phyloP scores from a whole-genome alignment of 53 echinoderm and acorn worm species.

The Holothuria leucospilota region DNA sequence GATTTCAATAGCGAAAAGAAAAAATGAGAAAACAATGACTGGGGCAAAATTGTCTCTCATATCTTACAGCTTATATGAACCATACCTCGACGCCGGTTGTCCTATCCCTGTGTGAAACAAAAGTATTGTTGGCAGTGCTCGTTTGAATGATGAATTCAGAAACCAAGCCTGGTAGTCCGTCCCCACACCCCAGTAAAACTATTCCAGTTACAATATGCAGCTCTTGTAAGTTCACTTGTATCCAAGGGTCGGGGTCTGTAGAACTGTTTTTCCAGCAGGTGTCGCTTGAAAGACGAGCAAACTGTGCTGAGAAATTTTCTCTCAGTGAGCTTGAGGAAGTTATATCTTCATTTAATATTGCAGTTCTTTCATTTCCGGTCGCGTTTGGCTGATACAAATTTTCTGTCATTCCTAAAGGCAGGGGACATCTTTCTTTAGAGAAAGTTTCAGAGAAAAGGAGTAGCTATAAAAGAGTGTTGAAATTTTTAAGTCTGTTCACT shows the following conservation, averaged over 20 bases:
- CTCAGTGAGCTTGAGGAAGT: conserved; percentile 1
- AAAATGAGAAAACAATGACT: too few relatives aligned
- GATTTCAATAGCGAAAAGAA: too few relatives aligned
- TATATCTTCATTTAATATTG: conserved; percentile 18
- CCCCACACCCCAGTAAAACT: not conserved
- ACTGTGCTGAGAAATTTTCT: conserved; percentile 1
- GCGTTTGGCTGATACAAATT: not conserved
- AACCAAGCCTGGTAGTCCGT: not conserved
- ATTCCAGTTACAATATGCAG: conserved; percentile 23
- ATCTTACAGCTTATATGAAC: too few relatives aligned
- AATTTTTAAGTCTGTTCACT: too few relatives aligned
- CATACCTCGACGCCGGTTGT: conserved; percentile 6
- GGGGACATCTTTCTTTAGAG: conserved; percentile 2
- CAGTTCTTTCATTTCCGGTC: not conserved
- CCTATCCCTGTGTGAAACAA: not conserved
- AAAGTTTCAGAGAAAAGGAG: too few relatives aligned
- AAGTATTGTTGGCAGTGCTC: conserved; percentile 9
- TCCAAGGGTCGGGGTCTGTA: conserved; percentile 13
- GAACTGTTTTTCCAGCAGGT: conserved; percentile 31
- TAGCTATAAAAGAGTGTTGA: too few relatives aligned
- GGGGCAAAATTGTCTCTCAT: too few relatives aligned
- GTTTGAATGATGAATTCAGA: conserved; percentile 3
- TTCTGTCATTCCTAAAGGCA: conserved; percentile 13
- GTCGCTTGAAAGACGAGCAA: not conserved
- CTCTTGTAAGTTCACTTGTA: conserved; percentile 16